These are phyloP conservation scores for Drosophila meridiana DNA, from an alignment of 2,888 invertebrate species.

Conservation along the genomic window DNA sequence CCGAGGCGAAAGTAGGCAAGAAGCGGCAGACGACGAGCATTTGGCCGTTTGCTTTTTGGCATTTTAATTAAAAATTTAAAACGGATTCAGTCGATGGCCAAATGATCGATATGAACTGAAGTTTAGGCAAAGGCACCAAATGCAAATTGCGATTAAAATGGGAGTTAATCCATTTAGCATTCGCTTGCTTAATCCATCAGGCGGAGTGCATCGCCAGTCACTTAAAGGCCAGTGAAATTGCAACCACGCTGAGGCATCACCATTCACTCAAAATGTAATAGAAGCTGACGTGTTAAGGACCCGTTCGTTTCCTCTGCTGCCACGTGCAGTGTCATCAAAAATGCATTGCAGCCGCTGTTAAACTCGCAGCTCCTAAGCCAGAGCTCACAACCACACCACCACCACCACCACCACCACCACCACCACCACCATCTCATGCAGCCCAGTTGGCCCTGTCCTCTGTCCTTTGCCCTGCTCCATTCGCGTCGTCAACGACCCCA, in stretches of 20 bases:
- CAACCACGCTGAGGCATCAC: conserved; percentile 26
- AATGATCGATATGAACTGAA: conserved; percentile 22
- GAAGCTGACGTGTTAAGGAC: conserved; percentile 61
- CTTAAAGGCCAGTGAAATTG: conserved; percentile 12
- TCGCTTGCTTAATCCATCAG: background rate
- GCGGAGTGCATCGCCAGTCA: background rate
- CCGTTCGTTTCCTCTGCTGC: conserved; percentile 31
- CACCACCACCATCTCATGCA: no score
- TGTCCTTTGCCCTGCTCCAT: conserved; percentile 1
- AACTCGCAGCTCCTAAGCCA: conserved; percentile 22
- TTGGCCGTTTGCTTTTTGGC: conserved; percentile 42
- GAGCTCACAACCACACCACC: no score
- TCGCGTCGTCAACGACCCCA: conserved; percentile 57
- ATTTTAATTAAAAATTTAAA: conserved; percentile 54
- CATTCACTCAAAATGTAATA: conserved; percentile 58
- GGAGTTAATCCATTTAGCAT: background rate
- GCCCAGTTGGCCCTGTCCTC: background rate
- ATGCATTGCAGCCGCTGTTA: conserved; percentile 61
- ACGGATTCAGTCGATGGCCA: conserved; percentile 27
- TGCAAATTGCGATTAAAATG: background rate
- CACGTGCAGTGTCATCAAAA: conserved; percentile 57
- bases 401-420: no score
- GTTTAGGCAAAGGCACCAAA: conserved; percentile 2
- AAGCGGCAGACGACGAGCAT: conserved; percentile 2
- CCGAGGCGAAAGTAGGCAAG: conserved; percentile 17